Evolutionary conservation across 2,797 vertebrate species (phyloP), one percentile per base, ranked within the genome.

Genomic region (Notolabrus celidotus): DNA sequence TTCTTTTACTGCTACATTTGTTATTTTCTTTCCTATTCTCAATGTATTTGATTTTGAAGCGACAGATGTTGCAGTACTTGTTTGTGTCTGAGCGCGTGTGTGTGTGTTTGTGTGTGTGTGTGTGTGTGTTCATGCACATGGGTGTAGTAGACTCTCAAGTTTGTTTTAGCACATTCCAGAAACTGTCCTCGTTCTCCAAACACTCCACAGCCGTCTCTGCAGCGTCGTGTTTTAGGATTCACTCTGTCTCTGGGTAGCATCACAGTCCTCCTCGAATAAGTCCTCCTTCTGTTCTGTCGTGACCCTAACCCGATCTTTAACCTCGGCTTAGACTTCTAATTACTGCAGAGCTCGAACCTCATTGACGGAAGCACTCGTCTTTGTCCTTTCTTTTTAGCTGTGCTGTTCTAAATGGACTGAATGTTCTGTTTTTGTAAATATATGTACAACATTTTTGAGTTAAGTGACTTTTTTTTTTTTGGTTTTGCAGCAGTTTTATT

Each of bases 81-180:
- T 82, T 73, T 73, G 70, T 71, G 82, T 85, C 52, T 2, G 71
- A 73, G 74, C 57, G 80, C n/a, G n/a, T n/a, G n/a, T 51, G 69
- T 51, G 75, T 51, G 45, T 67, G 23, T 46, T 43, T 53, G 38
- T 39, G 57, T 36, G 34, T 34, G 10, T 42, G 58, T 31, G 62
- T 52, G 67, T 74, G 29, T 65, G 57, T 49, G 66, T 74, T 34
- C 67, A 39, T 45, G 69, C 89, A 90, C 67, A 83, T 79, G 86
- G 83, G 86, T 89, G 84, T 90, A 89, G 83, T 86, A 87, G 84
- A 86, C 76, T 84, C 74, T 84, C 79, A n/a, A 79, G 78, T 83
- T 81, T 75, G 81, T 84, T 89, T 85, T 86, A 90, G 89, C 92
- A 95, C 96, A 97, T 97, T 97, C 96, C 96, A 94, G 90, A 88